These are phyloP conservation scores for Siphonodentalium dalli DNA, from an alignment of 2,888 invertebrate species.

Conservation along the genomic window DNA sequence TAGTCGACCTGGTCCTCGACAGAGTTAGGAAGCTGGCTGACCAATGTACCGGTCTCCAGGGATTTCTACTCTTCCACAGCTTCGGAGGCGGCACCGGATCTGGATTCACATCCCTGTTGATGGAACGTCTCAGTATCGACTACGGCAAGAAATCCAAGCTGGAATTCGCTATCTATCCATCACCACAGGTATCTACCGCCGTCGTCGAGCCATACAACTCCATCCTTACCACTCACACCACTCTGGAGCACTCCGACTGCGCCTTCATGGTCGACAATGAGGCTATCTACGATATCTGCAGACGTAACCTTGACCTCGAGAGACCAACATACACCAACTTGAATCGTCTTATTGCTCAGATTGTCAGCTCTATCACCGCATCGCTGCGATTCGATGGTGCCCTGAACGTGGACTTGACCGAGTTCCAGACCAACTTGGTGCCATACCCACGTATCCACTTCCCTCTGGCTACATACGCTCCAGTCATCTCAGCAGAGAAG, in stretches of 20 bases:
- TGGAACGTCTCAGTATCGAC: constrained; percentile 49
- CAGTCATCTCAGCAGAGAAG: constrained; percentile 91
- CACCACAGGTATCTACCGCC: constrained; percentile 74
- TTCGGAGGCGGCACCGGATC: constrained; percentile 71
- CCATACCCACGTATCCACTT: constrained; percentile 94
- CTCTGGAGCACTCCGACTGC: constrained; percentile 72
- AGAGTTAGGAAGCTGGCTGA: constrained; percentile 62
- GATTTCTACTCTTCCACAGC: constrained; percentile 77
- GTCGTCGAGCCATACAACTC: constrained; percentile 18
- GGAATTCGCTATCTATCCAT: constrained; percentile 83
- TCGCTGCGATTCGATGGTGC: constrained; percentile 13
- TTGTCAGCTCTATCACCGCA: constrained; percentile 61
- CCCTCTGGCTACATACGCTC: constrained; percentile 84
- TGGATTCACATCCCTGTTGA: constrained; percentile 54
- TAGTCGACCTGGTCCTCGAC: constrained; percentile 72
- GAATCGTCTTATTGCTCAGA: constrained; percentile 12
- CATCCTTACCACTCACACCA: constrained; percentile 14
- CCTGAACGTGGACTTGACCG: constrained; percentile 58
- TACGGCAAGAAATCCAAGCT: constrained; percentile 54
- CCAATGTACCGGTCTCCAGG: constrained; percentile 55
- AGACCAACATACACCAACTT: constrained; percentile 17
- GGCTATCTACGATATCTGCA: constrained; percentile 11
- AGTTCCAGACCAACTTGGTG: constrained; percentile 63
- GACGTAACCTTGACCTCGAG: constrained; percentile 8
- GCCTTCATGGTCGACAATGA: constrained; percentile 71